Base-by-base conservation (phyloP, 2,888 invertebrate genomes). In the Cataglyphis rosenhaueri region DNA sequence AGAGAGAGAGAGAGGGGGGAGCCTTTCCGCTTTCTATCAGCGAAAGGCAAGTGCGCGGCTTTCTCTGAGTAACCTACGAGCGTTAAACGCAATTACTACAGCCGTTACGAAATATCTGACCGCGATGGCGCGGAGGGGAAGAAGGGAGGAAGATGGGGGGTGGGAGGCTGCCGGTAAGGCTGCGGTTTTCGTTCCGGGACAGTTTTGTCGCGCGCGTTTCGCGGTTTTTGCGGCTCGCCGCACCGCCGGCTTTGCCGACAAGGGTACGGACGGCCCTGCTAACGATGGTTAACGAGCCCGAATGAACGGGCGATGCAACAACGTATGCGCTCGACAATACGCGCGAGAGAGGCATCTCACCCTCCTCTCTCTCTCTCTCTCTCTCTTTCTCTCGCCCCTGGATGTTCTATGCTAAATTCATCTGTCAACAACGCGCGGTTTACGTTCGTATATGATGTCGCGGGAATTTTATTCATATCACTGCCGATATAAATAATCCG, bases 221-320 rank as follows among this genome's bases (percentile, higher is more conserved):
- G 86, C 87, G 89, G 89, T 82, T 87, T 88, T 87, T 89, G 91
- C 75, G 91, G 91, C 83, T n/a, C 6, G 84, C 88, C 90, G 84
- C 91, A 87, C 85, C 85, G 85, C 87, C 88, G 78, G 87, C 85
- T 89, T 83, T 86, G 91, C 81, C 88, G 91, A 90, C 90, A 83
- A 87, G 84, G 86, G 85, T 85, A 88, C 84, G 83, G 82, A 84
- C 89, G 83, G 87, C 89, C 48, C 48, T 52, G 89, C 88, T 91
- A 92, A 92, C 91, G 87, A 89, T 86, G 88, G 83, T 88, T 92
- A 92, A 91, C 90, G 90, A 90, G 83, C 86, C 73, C 83, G 85
- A 85, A 88, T 84, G 87, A 89, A 90, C 90, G 89, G 84, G 84
- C 83, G 82, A 55, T 41, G 62, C 65, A 48, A 32, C 71, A 55